Evolutionary conservation across 2,113 vertebrate species (phyloP), one percentile per base, ranked within the genome.

Genomic region (Elephantulus edwardii): DNA sequence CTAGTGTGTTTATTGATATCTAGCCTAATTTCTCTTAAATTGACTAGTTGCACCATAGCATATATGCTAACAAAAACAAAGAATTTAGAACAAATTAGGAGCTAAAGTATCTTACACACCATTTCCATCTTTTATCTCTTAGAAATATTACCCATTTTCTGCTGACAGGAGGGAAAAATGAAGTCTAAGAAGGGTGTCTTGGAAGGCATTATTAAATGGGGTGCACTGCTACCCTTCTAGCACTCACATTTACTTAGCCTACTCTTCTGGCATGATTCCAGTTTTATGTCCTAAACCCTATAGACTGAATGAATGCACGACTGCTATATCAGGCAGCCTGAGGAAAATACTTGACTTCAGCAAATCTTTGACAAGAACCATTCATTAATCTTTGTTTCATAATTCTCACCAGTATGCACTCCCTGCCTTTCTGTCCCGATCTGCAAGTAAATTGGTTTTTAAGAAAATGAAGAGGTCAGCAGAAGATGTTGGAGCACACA

Each of bases 321-420:
- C 93, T 91, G 95, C 94, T 86, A n/a, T 92, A 95, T 93, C 83
- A 93, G 83, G 80, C 66, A 84, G 83, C 62, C 83, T 71, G 91
- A 72, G 80, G 71, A 91, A 95, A 96, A 95, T 78, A 75, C 91
- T 95, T 94, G 90, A 96, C 91, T 95, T 95, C 95, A 96, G 95
- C 96, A 96, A 95, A 93, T 95, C 91, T 95, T 93, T 95, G 95
- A 96, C 95, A 96, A 95, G 95, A 35, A 82, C 93, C 64, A 5
- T 95, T 96, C 96, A 95, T 96, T 96, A 96, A 96, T 96, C 95
- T 96, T 95, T 95, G 91, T 95, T 96, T 96, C 93, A 95, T 96
- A 96, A 96, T 96, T 94, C 94, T 95, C 46, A 94, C 95, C 90
- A 94, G 72, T 93, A 93, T 91, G 91, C 75, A 92, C 46, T 93